Evolutionary conservation across 2,888 invertebrate genomes (phyloP).

Genomic region (Dynastes maya): DNA sequence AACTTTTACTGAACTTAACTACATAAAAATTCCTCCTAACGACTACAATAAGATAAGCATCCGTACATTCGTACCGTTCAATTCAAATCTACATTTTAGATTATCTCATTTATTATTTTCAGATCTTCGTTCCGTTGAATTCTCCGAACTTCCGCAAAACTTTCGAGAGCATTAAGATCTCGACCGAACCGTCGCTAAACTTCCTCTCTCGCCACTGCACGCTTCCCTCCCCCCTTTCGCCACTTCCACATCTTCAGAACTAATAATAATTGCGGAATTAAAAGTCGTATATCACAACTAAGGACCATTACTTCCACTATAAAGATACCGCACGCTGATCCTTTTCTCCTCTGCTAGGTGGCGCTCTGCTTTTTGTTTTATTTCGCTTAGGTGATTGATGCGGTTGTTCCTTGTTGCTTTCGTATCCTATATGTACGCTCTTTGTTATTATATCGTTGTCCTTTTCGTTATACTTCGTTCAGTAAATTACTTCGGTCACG

Average conservation of each 20-base stretch:
- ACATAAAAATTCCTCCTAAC: neutral
- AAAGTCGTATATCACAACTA: conserved; percentile 41
- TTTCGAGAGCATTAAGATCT: conserved; percentile 31
- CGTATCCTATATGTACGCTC: neutral
- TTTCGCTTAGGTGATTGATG: neutral
- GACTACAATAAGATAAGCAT: neutral
- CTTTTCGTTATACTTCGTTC: neutral
- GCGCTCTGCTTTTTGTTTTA: conserved; percentile 13
- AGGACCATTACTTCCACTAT: conserved; percentile 35
- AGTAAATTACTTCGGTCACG: conserved; percentile 32
- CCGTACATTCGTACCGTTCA: neutral
- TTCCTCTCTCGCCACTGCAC: neutral
- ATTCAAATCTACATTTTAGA: conserved; percentile 35
- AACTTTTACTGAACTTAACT: neutral
- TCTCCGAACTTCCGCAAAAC: conserved; percentile 27
- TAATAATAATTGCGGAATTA: conserved; percentile 45
- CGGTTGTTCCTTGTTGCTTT: neutral
- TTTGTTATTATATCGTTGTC: conserved; percentile 23
- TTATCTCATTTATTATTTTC: conserved; percentile 38
- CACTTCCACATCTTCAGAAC: conserved; percentile 26
- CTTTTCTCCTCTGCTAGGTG: neutral
- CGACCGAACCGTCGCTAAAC: neutral
- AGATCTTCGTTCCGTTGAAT: conserved; percentile 16
- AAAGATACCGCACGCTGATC: conserved; percentile 19
- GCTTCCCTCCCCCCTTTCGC: neutral